Base-by-base conservation (phyloP, 2,113 vertebrate species). In the Chloebia gouldiae region DNA sequence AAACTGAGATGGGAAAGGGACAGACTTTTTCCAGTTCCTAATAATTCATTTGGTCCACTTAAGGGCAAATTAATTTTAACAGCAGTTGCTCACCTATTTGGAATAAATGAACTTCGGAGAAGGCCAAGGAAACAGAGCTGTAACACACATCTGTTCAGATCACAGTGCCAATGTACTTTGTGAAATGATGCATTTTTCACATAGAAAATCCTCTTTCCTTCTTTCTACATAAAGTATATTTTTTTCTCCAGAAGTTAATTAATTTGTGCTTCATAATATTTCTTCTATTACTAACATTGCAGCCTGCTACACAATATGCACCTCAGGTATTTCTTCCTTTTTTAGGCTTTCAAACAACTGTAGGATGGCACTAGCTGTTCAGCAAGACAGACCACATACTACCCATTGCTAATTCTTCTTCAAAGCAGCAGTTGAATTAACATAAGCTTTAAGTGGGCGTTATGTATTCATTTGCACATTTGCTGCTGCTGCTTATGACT, bases 381-480 rank as follows among this genome's bases (percentile, higher is more conserved):
- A 73, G 69, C 44, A 90, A 88, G 92, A 66, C 47, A 82, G 70
- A 80, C 63, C n/a, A 49, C 69, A 64, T 35, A 57, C 35, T 72
- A 88, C 33, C 44, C 37, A 35, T 86, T 93, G 45, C 75, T 92
- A 93, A 77, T 92, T 90, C 59, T 86, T 84, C 86, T 95, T 95
- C 85, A 88, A 95, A 95, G 90, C 11, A 2, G 71, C 68, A 90
- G 86, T 1, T 86, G 82, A 92, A 76, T 85, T 93, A 94, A 68
- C 93, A 88, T 60, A 90, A 95, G 47, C 33, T 96, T 69, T 69
- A 82, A 83, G 94, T 90, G 68, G 88, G 90, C 0, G 54, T 92
- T 70, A 45, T 69, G 73, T 92, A 83, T 95, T 85, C 69, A 93
- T 96, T 92, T 92, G 87, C 87, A 97, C 75, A 94, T 95, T 93